Base-by-base conservation (phyloP, 1,140 invertebrate genomes). In the Tyrophagus putrescentiae region DNA sequence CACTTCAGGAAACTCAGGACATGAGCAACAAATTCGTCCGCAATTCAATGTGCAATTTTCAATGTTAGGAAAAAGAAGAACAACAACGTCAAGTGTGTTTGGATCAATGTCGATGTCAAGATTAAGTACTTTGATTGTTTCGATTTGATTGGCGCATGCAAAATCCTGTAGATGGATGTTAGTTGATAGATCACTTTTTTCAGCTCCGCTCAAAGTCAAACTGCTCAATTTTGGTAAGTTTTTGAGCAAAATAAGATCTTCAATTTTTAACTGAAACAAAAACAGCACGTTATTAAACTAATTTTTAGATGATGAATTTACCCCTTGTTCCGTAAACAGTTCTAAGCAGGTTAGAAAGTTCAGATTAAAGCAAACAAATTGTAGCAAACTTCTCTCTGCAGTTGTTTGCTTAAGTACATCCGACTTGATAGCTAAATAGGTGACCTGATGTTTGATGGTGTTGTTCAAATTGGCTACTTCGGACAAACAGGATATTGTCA, bases 391-490 rank as follows among this genome's bases (percentile, higher is more conserved):
- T 54, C 1, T 9, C 25, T 3, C 25, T n/a, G n/a, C 25, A 54
- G 18, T 31, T 31, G 52, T 13, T 13, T 28, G 4, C 7, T 54
- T 9, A 21, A 9, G 25, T 32, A 7, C n/a, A 27, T 25, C 28
- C 9, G 27, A 54, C 28, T 53, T 54, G 28, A 54, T 54, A 11
- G 52, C 52, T 13, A 54, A 54, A 54, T 54, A 34, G 18, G 13
- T 54, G 32, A 54, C n/a, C 16, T 50, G 27, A n/a, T 16, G 45
- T 6, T 31, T 27, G 25, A 54, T 27, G 1, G 32, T 50, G 31
- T 4, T 48, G 23, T 7, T 48, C 21, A 29, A 25, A 7, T 21
- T 48, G 45, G 23, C 31, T 48, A 21, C 18, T 25, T 48, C 31
- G 7, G 45, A 9, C 45, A 48, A 29, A 48, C 18, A 7, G 23